Evolutionary conservation across 2,888 invertebrate genomes (phyloP), one percentile per base, ranked within the genome.

Genomic region (Dermolepida albohirtum): DNA sequence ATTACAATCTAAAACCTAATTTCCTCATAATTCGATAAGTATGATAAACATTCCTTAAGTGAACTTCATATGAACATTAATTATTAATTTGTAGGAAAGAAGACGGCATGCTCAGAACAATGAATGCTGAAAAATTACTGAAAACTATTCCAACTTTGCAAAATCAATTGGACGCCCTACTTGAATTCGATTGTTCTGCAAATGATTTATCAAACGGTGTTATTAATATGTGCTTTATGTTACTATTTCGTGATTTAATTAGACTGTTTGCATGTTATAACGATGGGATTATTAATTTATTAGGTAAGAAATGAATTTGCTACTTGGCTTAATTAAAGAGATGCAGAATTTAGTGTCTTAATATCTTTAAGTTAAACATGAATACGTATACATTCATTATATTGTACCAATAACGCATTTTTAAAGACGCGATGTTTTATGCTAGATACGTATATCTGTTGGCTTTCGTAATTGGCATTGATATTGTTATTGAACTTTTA

Each of bases 201-300:
- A 96, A 96, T 83, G 98, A 99, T 83, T 90, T 99, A 82, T 96
- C 95, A 78, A 99, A 99, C 84, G 97, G 93, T 47, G 92, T 94
- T 68, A 93, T 94, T 82, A 93, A 92, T 81, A 91, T 92, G 84
- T 89, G 90, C 71, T 94, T 94, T 82, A 92, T 94, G 89, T 86
- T 94, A 69, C 86, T 94, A 69, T 94, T 94, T 84, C 88, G 93
- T 79, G 94, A 94, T 86, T 87, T 94, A 76, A 94, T 94, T 78
- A 87, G 94, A 73, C 88, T 99, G 76, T 99, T 99, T 86, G 99
- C 99, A 70, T 98, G 98, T 85, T 99, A 99, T 87, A 99, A 99
- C 85, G 99, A 99, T 85, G 99, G 98, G 75, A 96, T 98, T 78
- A 99, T 98, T 79, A 98, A 98, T 86, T 89, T 98, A 75, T 87